Evolutionary conservation across 2,113 vertebrate species (phyloP).

Genomic region (Sterrhoptilus dennistouni): DNA sequence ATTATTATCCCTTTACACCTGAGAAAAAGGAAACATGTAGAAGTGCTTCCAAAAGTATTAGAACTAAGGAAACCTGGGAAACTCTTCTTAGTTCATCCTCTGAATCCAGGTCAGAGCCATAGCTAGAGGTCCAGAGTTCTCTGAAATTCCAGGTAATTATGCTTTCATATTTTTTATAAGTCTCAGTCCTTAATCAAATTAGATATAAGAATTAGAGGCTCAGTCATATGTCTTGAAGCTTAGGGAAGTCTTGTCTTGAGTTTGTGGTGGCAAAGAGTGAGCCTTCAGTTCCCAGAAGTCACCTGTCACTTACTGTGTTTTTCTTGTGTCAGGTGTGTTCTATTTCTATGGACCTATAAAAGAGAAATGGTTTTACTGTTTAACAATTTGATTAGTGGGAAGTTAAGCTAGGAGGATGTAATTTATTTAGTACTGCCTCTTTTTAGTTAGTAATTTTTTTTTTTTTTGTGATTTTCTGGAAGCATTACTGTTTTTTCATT

Average conservation of each 20-base stretch:
- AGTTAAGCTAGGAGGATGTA: not conserved
- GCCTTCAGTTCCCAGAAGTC: not conserved
- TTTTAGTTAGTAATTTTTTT: not conserved
- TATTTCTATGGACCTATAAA: not conserved
- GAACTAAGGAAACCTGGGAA: not conserved
- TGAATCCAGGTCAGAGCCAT: not conserved
- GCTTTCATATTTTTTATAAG: not conserved
- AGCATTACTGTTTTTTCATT: not conserved
- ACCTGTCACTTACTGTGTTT: not conserved
- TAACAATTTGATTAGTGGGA: not conserved
- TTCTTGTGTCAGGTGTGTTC: not conserved
- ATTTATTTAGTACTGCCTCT: not conserved
- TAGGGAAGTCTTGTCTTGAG: not conserved
- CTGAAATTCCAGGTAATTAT: not conserved
- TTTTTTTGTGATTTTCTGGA: not conserved
- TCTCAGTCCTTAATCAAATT: not conserved
- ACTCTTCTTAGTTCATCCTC: not conserved
- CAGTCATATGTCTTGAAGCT: not conserved
- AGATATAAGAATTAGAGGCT: not conserved
- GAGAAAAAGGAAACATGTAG: not conserved
- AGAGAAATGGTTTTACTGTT: not conserved
- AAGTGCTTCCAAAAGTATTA: not conserved
- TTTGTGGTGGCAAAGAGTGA: not conserved
- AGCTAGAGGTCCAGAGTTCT: not conserved
- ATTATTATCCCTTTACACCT: not conserved